Evolutionary conservation across 2,888 invertebrate genomes (phyloP).

Genomic region (Melanargia galathea): DNA sequence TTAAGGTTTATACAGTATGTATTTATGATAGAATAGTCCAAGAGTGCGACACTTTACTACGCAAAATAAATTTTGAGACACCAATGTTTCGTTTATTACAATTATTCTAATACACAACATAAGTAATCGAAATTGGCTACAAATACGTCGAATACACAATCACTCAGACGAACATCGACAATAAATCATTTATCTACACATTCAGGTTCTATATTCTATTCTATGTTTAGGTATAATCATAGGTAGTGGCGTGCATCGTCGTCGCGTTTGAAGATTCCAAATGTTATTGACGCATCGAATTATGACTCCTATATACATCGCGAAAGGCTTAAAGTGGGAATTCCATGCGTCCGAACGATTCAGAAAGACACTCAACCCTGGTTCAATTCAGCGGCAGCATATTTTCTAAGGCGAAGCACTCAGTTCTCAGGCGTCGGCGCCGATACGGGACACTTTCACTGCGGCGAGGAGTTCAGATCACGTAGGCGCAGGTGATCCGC

Average conservation of each 20-base stretch:
- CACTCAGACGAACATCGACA: conserved; percentile 42
- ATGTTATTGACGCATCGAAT: conserved; percentile 33
- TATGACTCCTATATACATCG: conserved; percentile 56
- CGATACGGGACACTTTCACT: conserved; percentile 52
- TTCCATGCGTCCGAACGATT: conserved; percentile 57
- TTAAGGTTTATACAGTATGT: conserved; percentile 32
- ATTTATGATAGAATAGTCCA: conserved; percentile 37
- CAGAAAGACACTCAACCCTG: conserved; percentile 58
- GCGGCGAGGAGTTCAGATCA: conserved; percentile 63
- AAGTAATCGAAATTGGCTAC: conserved; percentile 33
- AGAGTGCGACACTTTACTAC: conserved; percentile 37
- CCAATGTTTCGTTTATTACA: conserved; percentile 35
- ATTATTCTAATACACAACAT: conserved; percentile 37
- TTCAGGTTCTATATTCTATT: conserved; percentile 40
- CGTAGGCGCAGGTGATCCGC: conserved; percentile 67
- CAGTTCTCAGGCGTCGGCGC: conserved; percentile 52
- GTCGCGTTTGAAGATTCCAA: conserved; percentile 31
- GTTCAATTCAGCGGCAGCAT: conserved; percentile 55
- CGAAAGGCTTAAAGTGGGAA: conserved; percentile 53
- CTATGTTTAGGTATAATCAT: conserved; percentile 38
- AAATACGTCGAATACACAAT: conserved; percentile 44
- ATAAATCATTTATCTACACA: conserved; percentile 41
- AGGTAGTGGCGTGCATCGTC: conserved; percentile 41
- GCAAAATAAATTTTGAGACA: conserved; percentile 30
- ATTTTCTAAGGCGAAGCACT: conserved; percentile 61